A percentile compares a stretch with the other conserved stretches of the same genome.
Conservation (phyloP, 2,888 invertebrate genomes). For the Galeruca laticollis region DNA sequence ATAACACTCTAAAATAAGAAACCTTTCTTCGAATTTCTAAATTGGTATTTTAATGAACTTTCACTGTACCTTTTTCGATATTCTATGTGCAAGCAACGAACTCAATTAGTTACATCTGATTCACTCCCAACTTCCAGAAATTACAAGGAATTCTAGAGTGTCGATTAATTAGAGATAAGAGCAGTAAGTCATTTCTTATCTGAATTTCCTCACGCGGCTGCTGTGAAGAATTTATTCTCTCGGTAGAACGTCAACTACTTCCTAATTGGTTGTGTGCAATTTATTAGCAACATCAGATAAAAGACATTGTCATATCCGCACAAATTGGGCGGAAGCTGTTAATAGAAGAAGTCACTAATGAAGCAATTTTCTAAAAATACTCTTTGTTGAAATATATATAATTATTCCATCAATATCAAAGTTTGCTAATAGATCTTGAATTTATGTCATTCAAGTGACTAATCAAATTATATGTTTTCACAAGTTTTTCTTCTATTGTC, state of each 20-base stretch:
- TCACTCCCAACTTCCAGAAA: neutral
- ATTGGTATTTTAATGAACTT: no score
- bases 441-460: no score
- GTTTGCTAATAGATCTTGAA: no score
- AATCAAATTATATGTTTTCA: no score
- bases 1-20: no score
- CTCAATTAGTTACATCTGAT: slow-evolving; percentile 2
- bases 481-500: no score
- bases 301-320: neutral
- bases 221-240: neutral
- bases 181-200: slow-evolving; percentile 8
- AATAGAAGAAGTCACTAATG: neutral
- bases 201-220: slow-evolving; percentile 1
- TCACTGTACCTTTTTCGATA: no score
- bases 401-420: no score
- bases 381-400: no score
- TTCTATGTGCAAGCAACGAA: neutral
- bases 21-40: no score
- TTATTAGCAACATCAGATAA: slow-evolving; percentile 1
- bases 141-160: neutral
- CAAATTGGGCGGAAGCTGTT: neutral
- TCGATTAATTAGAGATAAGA: slow-evolving; percentile 15
- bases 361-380: no score
- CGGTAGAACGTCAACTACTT: neutral
- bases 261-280: slow-evolving; percentile 1